Base-by-base conservation (phyloP, 2,113 vertebrate genomes). In the Pampusana beccarii region DNA sequence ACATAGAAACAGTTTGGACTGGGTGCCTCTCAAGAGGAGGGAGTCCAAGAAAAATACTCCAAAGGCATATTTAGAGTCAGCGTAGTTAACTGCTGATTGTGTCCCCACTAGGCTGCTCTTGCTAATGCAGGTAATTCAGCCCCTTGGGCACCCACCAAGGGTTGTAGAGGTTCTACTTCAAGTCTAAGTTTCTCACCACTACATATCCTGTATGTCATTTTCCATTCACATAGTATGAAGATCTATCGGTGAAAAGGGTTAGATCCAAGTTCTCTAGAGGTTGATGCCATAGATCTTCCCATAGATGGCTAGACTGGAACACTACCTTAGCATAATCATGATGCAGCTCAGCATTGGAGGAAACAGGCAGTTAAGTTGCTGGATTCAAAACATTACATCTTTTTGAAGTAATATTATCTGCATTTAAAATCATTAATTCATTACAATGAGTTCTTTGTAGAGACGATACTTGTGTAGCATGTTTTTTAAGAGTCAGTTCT, bases 401-500 rank as follows among this genome's bases (percentile, higher is more conserved):
- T 33, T 51, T 72, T 10, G 24, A 80, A 50, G 11, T 20, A 33
- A 33, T 25, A 21, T 44, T 44, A 38, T 33, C 51, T 13, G 16
- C 18, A 33, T 46, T 62, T 62, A 23, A 51, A 25, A 23, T 10
- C 5, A 3, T n/a, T 42, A 16, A 42, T 54, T 23, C 25, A 23
- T 12, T 64, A 21, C 0, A 0, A 42, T n/a, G 42, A 0, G 4
- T 11, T 11, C 4, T 33, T 26, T 53, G 25, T 26, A 71, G 36
- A 20, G 48, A 57, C 3, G 28, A 5, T 14, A 24, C 26, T 69
- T 11, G 25, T 2, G 2, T 25, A 62, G 21, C 60, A 3, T 5
- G 5, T 73, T 23, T 3, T 36, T 53, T 42, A 48, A 36, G 8
- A 19, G 17, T 19, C 25, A 36, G 14, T 36, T 64, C 65, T 23